A percentile compares a stretch with the other conserved stretches of the same genome.
These are phyloP conservation scores for Gavia stellata DNA, from an alignment of 2,113 vertebrate genomes.

Conservation along the genomic window DNA sequence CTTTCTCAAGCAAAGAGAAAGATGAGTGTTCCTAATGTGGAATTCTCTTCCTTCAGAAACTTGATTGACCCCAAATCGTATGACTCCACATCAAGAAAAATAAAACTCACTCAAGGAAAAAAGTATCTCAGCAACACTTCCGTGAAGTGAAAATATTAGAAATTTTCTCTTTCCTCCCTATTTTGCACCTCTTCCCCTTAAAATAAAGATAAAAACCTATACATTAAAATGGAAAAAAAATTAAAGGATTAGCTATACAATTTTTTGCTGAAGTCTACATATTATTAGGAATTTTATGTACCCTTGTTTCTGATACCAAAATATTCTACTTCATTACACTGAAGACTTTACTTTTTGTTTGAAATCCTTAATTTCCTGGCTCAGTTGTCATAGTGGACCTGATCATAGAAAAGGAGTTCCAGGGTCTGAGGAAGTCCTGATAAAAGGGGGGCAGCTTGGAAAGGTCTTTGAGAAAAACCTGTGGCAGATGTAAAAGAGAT, in stretches of 20 bases:
- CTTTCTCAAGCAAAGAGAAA: slow-evolving; percentile 6
- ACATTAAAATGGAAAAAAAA: background rate
- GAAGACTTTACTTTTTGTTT: background rate
- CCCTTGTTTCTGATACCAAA: background rate
- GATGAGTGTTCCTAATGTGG: background rate
- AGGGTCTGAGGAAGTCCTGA: background rate
- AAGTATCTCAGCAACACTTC: background rate
- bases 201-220: background rate
- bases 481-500: background rate
- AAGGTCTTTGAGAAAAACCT: background rate
- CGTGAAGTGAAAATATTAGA: background rate
- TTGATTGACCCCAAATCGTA: slow-evolving; percentile 3
- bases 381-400: background rate
- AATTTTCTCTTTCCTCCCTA: background rate
- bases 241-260: background rate
- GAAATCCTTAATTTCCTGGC: background rate
- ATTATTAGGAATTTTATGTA: background rate
- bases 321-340: background rate
- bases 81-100: background rate
- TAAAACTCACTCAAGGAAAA: background rate
- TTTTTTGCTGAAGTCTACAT: background rate
- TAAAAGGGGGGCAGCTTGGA: background rate
- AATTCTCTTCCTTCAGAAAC: slow-evolving; percentile 35
- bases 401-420: background rate
- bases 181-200: background rate